phyloP scores from a whole-genome alignment of 2,113 vertebrate species.

The Orycteropus afer region DNA sequence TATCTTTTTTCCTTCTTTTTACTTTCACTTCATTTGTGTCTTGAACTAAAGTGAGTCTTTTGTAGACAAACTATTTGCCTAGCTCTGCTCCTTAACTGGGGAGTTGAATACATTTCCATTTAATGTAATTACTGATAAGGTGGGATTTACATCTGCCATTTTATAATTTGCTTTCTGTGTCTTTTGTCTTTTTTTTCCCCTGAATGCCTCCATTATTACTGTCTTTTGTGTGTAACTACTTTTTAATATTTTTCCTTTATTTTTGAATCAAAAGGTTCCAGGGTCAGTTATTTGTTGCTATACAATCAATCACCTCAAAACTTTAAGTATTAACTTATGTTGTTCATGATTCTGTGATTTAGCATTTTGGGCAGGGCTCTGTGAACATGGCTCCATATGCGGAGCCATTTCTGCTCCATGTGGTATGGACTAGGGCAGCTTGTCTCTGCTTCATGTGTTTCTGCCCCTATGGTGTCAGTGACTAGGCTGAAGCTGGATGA shows the following conservation, averaged over 20 bases:
- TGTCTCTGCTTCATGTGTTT: not conserved
- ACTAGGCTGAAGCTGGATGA: not conserved
- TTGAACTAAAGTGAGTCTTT: no score
- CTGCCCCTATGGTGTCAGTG: not conserved
- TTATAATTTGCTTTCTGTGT: not conserved
- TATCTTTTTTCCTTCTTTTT: no score
- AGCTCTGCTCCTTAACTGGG: no score
- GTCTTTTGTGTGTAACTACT: not conserved
- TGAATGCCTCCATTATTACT: not conserved
- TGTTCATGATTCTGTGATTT: not conserved
- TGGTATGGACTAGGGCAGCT: not conserved
- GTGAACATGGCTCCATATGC: not conserved
- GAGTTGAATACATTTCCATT: no score
- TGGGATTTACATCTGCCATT: not conserved
- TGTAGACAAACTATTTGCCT: no score
- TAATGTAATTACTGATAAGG: no score
- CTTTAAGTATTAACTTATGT: not conserved
- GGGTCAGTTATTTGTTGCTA: not conserved
- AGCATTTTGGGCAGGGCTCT: not conserved
- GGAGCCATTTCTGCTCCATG: not conserved
- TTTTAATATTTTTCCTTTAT: not conserved
- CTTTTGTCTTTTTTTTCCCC: not conserved
- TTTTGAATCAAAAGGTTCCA: not conserved
- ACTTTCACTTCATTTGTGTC: no score
- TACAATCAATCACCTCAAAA: not conserved